These are phyloP conservation scores for Microcebus murinus DNA, from an alignment of 2,113 vertebrate genomes.

Conservation along the genomic window DNA sequence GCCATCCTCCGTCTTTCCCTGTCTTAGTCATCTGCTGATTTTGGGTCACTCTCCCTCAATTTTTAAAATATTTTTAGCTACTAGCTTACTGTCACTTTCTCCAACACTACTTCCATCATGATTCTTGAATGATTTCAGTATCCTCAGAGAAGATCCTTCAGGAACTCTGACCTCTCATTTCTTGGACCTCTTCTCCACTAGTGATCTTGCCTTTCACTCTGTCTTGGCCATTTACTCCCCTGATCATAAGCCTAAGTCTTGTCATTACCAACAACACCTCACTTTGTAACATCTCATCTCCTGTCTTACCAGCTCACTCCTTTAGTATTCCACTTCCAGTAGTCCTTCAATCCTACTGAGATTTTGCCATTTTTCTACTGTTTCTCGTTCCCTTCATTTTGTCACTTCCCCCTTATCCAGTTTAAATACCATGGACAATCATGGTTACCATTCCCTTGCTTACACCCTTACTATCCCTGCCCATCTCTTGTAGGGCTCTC, in stretches of 20 bases:
- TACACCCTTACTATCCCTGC: neutral
- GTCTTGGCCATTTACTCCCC: neutral
- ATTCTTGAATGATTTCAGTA: neutral
- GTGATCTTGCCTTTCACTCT: neutral
- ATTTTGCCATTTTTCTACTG: neutral
- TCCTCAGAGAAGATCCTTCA: neutral
- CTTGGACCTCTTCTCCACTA: neutral
- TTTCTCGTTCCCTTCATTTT: neutral
- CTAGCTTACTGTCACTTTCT: neutral
- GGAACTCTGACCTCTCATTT: neutral
- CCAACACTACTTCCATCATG: neutral
- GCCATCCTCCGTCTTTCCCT: neutral
- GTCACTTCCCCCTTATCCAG: neutral
- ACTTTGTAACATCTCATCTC: neutral
- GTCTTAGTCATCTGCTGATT: neutral
- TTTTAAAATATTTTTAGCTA: neutral
- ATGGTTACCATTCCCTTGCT: neutral
- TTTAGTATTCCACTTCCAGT: neutral
- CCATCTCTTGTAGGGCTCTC: neutral
- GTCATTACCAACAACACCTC: neutral
- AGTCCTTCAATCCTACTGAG: neutral
- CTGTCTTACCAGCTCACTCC: neutral
- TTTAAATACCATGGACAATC: neutral
- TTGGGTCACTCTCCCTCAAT: neutral
- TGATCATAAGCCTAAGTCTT: neutral